Percentiles rank a stretch among this genome's conserved stretches.
Evolutionary conservation across 1,140 invertebrate species (phyloP).

Genomic region (Drosophila obscura): DNA sequence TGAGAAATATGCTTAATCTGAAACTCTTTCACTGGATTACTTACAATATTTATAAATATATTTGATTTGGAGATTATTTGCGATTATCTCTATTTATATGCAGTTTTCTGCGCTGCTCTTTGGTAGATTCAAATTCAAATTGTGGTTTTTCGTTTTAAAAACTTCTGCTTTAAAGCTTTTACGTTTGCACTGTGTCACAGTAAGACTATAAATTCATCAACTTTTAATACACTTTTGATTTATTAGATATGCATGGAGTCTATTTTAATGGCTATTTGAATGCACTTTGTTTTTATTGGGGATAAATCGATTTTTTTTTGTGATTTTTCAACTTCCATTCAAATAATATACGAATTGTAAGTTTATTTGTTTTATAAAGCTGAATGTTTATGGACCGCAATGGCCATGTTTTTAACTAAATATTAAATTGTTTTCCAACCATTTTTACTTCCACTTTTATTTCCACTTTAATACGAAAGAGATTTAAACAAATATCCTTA

Average conservation of each 20-base stretch:
- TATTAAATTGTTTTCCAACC: conserved; percentile 5
- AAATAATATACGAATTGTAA: conserved; percentile 20
- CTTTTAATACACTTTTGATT: conserved; percentile 1
- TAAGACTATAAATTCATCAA: background rate
- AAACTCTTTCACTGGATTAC: conserved; percentile 12
- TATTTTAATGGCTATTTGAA: conserved; percentile 34
- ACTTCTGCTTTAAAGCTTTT: background rate
- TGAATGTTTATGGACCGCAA: background rate
- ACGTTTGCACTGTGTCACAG: conserved; percentile 2
- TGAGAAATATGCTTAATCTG: background rate
- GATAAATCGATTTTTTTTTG: conserved; percentile 77
- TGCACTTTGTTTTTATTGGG: conserved; percentile 76
- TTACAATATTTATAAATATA: conserved; percentile 28
- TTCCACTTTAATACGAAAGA: conserved; percentile 19
- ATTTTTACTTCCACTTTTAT: conserved; percentile 34
- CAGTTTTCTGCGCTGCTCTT: too few species aligned
- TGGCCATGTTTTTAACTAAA: conserved; percentile 14
- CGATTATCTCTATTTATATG: background rate
- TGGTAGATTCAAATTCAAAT: too few species aligned
- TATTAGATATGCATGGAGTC: conserved; percentile 6
- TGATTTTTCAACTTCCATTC: conserved; percentile 47
- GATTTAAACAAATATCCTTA: conserved; percentile 43
- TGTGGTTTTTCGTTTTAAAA: conserved; percentile 6
- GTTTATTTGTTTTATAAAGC: too few species aligned
- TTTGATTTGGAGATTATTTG: background rate